Evolutionary conservation across 1,140 invertebrate species (phyloP).

Genomic region (Saccostrea cuccullata): DNA sequence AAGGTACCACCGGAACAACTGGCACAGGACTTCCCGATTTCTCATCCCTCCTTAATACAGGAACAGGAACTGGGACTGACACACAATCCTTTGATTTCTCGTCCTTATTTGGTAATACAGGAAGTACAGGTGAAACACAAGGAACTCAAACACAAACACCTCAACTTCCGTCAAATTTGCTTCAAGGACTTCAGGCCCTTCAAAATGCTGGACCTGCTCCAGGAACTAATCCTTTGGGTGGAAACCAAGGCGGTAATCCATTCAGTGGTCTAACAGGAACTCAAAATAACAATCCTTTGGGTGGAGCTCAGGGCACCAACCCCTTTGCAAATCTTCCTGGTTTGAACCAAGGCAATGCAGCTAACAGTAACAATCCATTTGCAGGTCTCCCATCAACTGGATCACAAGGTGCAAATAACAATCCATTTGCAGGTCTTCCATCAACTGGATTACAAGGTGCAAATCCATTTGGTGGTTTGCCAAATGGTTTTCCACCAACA

Average conservation of each 20-base stretch:
- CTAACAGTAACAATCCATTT: neutral
- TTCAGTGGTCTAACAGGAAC: neutral
- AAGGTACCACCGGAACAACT: neutral
- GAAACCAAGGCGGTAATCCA: neutral
- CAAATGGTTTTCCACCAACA: neutral
- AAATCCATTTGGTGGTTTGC: neutral
- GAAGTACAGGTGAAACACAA: neutral
- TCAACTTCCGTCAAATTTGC: neutral
- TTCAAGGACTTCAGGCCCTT: slow-evolving; percentile 1
- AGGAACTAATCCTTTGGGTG: neutral
- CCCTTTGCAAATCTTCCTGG: neutral
- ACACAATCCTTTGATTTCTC: neutral
- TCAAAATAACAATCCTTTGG: neutral
- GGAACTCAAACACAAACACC: neutral
- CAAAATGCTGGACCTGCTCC: slow-evolving; percentile 4
- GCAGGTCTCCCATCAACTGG: neutral
- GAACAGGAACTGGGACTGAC: neutral
- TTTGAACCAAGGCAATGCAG: neutral
- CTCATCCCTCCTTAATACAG: neutral
- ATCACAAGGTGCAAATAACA: neutral
- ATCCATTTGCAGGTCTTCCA: slow-evolving; percentile 1
- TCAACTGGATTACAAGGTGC: neutral
- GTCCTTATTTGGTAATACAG: neutral
- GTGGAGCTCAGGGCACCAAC: neutral
- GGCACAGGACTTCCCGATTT: neutral